phyloP scores from a whole-genome alignment of 2,113 vertebrate genomes.

The Catharus fuscescens region DNA sequence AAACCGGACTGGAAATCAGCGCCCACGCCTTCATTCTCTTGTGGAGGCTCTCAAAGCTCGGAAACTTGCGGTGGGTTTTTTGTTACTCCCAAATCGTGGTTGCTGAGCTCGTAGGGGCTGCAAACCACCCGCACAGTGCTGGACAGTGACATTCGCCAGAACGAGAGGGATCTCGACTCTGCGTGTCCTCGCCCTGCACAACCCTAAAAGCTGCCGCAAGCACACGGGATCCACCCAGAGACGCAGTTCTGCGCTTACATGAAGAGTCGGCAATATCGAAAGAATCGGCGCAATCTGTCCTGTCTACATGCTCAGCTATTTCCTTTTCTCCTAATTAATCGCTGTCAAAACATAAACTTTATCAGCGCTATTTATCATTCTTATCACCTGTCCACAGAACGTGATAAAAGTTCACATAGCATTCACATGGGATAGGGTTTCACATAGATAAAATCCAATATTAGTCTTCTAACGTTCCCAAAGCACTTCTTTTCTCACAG shows the following conservation, averaged over 20 bases:
- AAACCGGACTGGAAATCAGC: background rate
- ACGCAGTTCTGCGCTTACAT: rapidly evolving
- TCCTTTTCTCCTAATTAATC: background rate
- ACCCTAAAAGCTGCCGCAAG: background rate
- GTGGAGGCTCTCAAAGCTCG: background rate
- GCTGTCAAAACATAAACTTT: background rate
- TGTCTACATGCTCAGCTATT: background rate
- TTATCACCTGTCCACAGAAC: background rate
- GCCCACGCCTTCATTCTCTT: background rate
- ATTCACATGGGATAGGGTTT: background rate
- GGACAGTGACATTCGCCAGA: background rate
- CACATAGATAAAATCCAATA: background rate
- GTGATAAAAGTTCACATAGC: background rate
- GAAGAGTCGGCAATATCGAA: background rate
- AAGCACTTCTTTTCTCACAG: background rate
- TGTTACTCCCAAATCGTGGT: background rate
- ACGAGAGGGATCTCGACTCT: background rate
- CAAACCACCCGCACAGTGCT: background rate
- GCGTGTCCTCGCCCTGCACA: background rate
- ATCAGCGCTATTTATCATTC: background rate
- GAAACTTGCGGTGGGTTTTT: background rate
- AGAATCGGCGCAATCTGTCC: rapidly evolving
- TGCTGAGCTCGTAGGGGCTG: background rate
- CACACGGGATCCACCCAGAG: background rate
- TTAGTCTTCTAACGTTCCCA: background rate